Percentiles rank a stretch among this genome's conserved stretches.
These are phyloP conservation scores for Sarcophilus harrisii DNA, from an alignment of 2,797 vertebrate genomes.

Conservation along the genomic window DNA sequence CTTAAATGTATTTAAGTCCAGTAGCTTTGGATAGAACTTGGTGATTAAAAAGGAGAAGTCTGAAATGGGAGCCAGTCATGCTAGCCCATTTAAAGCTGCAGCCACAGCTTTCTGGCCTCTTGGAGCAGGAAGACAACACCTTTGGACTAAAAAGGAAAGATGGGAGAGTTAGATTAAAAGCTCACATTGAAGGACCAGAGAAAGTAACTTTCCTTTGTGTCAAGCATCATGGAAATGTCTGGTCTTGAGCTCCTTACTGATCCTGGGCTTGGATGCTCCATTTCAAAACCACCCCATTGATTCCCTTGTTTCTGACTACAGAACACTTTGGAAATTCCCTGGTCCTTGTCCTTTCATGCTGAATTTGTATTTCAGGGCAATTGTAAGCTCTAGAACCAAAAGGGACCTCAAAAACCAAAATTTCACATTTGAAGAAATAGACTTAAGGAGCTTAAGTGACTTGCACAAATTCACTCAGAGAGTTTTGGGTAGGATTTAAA, in stretches of 20 bases:
- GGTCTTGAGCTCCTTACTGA: neutral
- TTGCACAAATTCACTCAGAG: neutral
- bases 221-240: neutral
- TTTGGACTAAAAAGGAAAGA: neutral
- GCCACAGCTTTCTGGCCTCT: neutral
- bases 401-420: neutral
- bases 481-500: neutral
- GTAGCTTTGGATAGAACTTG: neutral
- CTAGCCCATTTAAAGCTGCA: neutral
- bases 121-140: neutral
- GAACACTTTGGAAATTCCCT: neutral
- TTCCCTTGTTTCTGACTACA: neutral
- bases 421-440: neutral
- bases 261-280: neutral
- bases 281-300: neutral
- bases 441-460: neutral
- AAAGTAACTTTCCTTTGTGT: too few species aligned
- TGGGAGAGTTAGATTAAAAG: neutral
- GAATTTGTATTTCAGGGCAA: neutral
- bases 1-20: neutral
- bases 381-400: neutral
- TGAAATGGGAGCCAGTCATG: neutral
- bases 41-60: neutral
- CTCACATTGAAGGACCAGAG: neutral
- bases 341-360: neutral